Base-by-base conservation (phyloP, 2,797 vertebrate genomes). In the Discoglossus pictus region DNA sequence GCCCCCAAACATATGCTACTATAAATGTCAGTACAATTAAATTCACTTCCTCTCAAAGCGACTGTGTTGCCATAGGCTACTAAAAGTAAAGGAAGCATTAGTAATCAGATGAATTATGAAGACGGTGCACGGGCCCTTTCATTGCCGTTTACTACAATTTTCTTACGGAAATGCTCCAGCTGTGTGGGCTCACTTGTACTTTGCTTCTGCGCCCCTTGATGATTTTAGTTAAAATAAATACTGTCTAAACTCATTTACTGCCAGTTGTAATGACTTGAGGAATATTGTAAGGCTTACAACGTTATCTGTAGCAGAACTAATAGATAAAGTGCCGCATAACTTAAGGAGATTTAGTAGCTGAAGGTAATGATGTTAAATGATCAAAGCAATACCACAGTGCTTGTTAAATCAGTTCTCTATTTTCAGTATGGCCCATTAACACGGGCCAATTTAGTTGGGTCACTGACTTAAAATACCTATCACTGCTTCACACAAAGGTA, bases 121-220 rank as follows among this genome's bases (percentile, higher is more conserved):
- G 72, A 54, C 44, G 66, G 50, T 64, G 66, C 20, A 47, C 0
- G 71, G 17, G 10, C 7, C 73, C 73, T 42, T 74, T 55, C 48
- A 58, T 53, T 46, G 6, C 36, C 21, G 12, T 16, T 17, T 25
- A 8, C 46, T 9, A 16, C 18, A 24, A 7, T 43, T 23, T 51
- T 20, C 42, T 50, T 58, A 47, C 34, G 23, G 51, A 77, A 71
- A 74, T 72, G 31, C 46, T 31, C 63, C 72, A 63, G 74, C 78
- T 80, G 73, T 80, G 70, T 78, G 78, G 74, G 34, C 61, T 82
- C 55, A 40, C 62, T 42, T 61, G 20, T 61, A 65, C n/a, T 51
- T 77, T 52, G 11, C 64, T 75, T 76, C 65, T 79, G 66, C 50
- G 70, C 63, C 65, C n/a, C 73, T 23, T 69, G 54, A 68, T 3